These are phyloP conservation scores for Carcinoscorpius rotundicauda DNA, from an alignment of 1,140 invertebrate genomes.

Conservation along the genomic window DNA sequence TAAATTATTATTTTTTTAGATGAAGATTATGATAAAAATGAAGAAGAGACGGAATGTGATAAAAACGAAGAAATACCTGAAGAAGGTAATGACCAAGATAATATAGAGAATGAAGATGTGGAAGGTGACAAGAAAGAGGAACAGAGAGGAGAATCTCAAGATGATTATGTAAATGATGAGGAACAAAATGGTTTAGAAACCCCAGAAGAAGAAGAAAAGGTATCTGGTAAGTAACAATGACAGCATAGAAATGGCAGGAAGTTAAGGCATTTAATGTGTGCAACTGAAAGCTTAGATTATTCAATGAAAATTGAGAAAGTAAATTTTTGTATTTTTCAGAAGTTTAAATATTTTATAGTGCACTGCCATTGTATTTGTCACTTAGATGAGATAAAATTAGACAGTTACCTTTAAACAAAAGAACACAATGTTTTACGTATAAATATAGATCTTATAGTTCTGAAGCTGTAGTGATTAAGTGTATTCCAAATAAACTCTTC, in stretches of 20 bases:
- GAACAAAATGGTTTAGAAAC: constrained; percentile 7
- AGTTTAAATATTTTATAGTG: too few species aligned
- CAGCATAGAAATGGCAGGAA: constrained; percentile 22
- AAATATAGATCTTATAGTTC: too few species aligned
- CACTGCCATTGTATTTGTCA: too few species aligned
- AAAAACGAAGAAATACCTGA: constrained; percentile 10
- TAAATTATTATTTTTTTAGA: too few species aligned
- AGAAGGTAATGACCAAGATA: constrained; percentile 17
- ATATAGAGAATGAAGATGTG: constrained; percentile 12
- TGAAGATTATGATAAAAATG: constrained; percentile 12
- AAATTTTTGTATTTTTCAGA: too few species aligned
- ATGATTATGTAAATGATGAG: constrained; percentile 32
- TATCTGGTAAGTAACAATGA: constrained; percentile 33
- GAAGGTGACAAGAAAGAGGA: constrained; percentile 26
- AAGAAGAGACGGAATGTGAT: constrained; percentile 13
- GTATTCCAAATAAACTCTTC: too few species aligned
- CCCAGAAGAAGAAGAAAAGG: constrained; percentile 34
- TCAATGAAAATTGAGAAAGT: too few species aligned
- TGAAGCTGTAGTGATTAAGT: too few species aligned
- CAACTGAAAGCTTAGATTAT: too few species aligned
- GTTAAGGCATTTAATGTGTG: constrained; percentile 8
- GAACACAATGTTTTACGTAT: too few species aligned
- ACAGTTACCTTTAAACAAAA: too few species aligned
- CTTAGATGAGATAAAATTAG: too few species aligned
- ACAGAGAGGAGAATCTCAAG: constrained; percentile 29